Conservation (phyloP, 2,888 invertebrate genomes). For the Metopia argyrocephala region DNA sequence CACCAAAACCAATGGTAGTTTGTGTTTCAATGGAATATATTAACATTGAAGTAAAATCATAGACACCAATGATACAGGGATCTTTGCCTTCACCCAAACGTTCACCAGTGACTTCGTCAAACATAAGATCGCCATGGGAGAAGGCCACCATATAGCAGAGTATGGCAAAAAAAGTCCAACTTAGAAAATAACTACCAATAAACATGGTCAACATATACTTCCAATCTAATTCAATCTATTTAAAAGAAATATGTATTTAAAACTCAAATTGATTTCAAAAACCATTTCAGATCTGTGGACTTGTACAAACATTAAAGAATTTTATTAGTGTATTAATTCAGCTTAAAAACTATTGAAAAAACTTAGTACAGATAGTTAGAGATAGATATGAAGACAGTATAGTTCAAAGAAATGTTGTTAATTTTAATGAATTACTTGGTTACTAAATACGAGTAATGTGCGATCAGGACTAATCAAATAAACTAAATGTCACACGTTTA, state of each 20-base stretch:
- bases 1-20: constrained; percentile 91
- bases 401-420: constrained; percentile 5
- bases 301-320: constrained; percentile 6
- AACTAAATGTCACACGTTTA: constrained; percentile 46
- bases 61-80: constrained; percentile 82
- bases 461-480: constrained; percentile 39
- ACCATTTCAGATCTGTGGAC: neutral
- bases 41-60: constrained; percentile 83
- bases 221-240: constrained; percentile 87
- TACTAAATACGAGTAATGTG: neutral
- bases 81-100: constrained; percentile 78
- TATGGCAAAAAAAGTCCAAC: constrained; percentile 89
- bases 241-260: constrained; percentile 78
- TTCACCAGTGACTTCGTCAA: constrained; percentile 79
- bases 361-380: neutral
- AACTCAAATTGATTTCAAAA: constrained; percentile 71
- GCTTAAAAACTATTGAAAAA: constrained; percentile 1
- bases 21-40: constrained; percentile 94
- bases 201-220: constrained; percentile 93
- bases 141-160: constrained; percentile 89
- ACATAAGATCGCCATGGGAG: constrained; percentile 87
- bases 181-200: constrained; percentile 88
- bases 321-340: constrained; percentile 47
- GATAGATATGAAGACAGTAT: neutral
- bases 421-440: constrained; percentile 25